Conservation (phyloP, 2,888 invertebrate species). For the Drosophila mimica region DNA sequence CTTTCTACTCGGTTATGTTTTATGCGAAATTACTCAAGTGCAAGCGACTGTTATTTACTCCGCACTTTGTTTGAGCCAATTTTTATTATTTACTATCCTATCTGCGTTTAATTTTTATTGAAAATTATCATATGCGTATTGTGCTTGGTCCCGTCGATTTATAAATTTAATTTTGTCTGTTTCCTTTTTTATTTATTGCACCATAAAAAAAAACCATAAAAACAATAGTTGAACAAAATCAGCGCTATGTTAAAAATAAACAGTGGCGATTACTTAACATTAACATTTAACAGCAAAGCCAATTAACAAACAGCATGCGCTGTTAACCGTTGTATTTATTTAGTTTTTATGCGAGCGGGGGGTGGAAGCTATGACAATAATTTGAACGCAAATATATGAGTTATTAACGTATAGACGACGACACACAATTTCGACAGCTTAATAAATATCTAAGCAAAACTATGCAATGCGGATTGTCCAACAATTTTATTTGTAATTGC, state of each 20-base stretch:
- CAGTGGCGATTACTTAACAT: constrained; percentile 24
- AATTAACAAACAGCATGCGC: constrained; percentile 42
- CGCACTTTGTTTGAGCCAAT: constrained; percentile 45
- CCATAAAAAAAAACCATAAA: constrained; percentile 3
- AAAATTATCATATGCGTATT: constrained; percentile 68
- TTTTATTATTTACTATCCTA: constrained; percentile 30
- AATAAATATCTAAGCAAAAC: constrained; percentile 47
- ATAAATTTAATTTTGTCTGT: constrained; percentile 37
- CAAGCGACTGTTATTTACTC: constrained; percentile 74
- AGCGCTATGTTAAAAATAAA: constrained; percentile 18
- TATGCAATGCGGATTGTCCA: constrained; percentile 34
- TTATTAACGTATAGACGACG: constrained; percentile 24
- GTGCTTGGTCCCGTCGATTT: constrained; percentile 24
- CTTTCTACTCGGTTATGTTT: constrained; percentile 79
- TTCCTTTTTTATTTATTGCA: constrained; percentile 47
- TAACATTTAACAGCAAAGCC: constrained; percentile 33
- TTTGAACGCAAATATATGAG: constrained; percentile 26
- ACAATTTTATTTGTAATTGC: constrained; percentile 63
- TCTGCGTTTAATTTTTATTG: constrained; percentile 35
- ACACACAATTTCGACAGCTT: constrained; percentile 17
- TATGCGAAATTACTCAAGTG: constrained; percentile 81
- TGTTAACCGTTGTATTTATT: constrained; percentile 38
- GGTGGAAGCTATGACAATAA: background rate
- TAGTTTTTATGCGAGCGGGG: background rate
- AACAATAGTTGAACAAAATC: background rate